Base-by-base conservation (phyloP, 2,888 invertebrate genomes). In the Sepiola atlantica region DNA sequence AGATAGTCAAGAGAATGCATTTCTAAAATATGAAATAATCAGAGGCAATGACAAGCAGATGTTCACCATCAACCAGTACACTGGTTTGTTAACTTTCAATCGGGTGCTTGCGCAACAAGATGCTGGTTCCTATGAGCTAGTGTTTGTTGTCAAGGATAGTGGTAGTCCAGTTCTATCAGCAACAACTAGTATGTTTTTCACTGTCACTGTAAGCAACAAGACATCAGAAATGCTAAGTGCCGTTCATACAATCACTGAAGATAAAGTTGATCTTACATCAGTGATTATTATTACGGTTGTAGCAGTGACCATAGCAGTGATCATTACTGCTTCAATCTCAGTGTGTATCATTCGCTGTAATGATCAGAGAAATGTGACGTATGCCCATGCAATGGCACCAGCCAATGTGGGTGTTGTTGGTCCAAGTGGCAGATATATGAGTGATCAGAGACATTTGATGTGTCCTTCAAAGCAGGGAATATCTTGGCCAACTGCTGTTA, bases 11-110 rank as follows among this genome's bases (percentile, higher is more conserved):
- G 77, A 77, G 77, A 77, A 77, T 77, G 77, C 77, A 77, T 77
- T 77, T 77, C 77, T 77, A 77, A 77, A 77, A 77, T 77, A 77
- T 77, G 77, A 77, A 77, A 77, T 77, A 77, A 77, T 77, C 77
- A 77, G 77, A 32, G 77, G 77, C 77, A 77, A 77, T 77, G 77
- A 77, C 77, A 77, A 77, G 77, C 77, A 77, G 77, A 77, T 77
- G 32, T 77, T 77, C 77, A 77, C n/a, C 77, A 77, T 77, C n/a
- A 77, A 77, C 77, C 77, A 77, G 77, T 77, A 77, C 14, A 77
- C 77, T 77, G 77, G 77, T 77, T 77, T 77, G 18, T 77, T 77
- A 77, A 77, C n/a, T 77, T 77, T 77, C 77, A 77, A 77, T 77
- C n/a, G 77, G 18, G 77, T 77, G 77, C 77, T 77, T 77, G 32